Evolutionary conservation across 2,113 vertebrate genomes (phyloP), one percentile per base, ranked within the genome.

Genomic region (Sinosuthora webbiana): DNA sequence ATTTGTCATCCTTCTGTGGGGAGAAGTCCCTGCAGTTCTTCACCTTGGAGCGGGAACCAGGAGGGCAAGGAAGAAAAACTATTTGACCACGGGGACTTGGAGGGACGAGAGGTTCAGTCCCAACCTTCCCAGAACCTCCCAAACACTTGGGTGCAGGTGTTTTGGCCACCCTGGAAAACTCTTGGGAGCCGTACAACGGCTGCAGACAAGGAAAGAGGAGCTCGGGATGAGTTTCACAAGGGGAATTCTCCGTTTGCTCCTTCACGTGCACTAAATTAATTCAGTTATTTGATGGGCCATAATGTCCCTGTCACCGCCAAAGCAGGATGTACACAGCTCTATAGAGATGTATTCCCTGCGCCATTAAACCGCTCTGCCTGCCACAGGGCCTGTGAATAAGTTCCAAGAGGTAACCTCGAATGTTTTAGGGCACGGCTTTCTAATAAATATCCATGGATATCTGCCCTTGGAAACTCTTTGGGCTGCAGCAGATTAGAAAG

Each of bases 261-360:
- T 93, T 62, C 74, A 7, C 50, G 13, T 27, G 6, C n/a, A 35
- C n/a, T 94, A 79, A 90, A 96, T 94, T 81, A 89, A 95, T 97
- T 91, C 91, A 49, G 71, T 65, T 62, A 62, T 69, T 79, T 89
- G 87, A 87, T 91, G 91, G 93, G 22, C 73, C 94, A 44, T 91
- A 70, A 67, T 91, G 14, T 60, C 60, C 53, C 37, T 89, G 70
- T 94, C 87, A 93, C 57, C 52, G 68, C 44, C 45, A 89, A 92
- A 91, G 74, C 52, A 71, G 87, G 93, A 81, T 78, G 77, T 82
- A 77, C 91, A 75, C 73, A 87, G 67, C 87, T 87, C 86, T 83
- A 91, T 53, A 68, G 71, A 53, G 79, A 69, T 6, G 3, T 63
- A 73, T 94, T 94, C 91, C 80, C 82, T 94, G 95, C 93, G 28